Percentiles rank a stretch among this genome's conserved stretches.
phyloP scores from a whole-genome alignment of 2,113 vertebrate genomes.

The Aix galericulata region DNA sequence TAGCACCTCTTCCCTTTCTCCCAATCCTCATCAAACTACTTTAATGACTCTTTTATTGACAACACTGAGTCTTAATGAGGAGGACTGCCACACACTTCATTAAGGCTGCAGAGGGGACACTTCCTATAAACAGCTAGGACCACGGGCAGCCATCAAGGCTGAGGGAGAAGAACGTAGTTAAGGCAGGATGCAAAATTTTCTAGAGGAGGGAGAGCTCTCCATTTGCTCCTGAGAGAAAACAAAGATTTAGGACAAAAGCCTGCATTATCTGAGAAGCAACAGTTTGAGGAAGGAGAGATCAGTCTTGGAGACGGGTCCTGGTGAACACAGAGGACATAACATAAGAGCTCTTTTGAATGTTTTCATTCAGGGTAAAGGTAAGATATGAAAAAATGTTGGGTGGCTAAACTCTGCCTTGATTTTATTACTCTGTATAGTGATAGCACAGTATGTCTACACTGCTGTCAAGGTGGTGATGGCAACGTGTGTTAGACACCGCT shows the following conservation, averaged over 20 bases:
- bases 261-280: not conserved
- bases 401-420: not conserved
- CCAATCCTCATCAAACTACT: slow-evolving; percentile 73
- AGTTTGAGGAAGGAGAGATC: not conserved
- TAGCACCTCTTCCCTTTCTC: slow-evolving; percentile 50
- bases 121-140: not conserved
- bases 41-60: slow-evolving; percentile 84
- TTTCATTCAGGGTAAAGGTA: not conserved
- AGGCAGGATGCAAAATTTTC: not conserved
- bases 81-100: slow-evolving; percentile 76
- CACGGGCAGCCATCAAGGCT: slow-evolving; percentile 2
- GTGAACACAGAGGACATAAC: not conserved
- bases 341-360: not conserved
- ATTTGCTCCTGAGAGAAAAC: not conserved
- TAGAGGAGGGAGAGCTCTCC: not conserved
- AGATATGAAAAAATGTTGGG: not conserved
- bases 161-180: not conserved
- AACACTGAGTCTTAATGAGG: slow-evolving; percentile 75
- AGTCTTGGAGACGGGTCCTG: not conserved
- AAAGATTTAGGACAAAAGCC: not conserved
- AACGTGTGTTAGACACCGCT: not conserved
- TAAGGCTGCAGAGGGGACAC: slow-evolving; percentile 62
- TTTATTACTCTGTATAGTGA: not conserved
- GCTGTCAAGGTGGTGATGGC: not conserved
- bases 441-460: not conserved